Conservation (phyloP, 2,797 vertebrate species). For the Cossypha caffra region DNA sequence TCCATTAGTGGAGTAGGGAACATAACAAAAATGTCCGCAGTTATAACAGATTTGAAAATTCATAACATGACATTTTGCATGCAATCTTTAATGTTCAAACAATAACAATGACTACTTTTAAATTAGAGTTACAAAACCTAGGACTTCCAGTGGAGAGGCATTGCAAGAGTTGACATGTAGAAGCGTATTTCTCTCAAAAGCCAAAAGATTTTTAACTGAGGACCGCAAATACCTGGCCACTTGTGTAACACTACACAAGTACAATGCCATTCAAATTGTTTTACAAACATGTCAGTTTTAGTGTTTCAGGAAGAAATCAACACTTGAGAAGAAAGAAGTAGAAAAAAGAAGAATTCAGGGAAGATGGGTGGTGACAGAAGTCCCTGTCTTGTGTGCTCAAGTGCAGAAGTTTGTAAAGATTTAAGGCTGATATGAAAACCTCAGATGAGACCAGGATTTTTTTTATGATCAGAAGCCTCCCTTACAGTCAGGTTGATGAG, state of each 20-base stretch:
- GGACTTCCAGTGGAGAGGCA: background rate
- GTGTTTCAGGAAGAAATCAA: conserved; percentile 27
- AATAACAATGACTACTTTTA: background rate
- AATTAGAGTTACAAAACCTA: background rate
- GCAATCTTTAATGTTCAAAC: conserved; percentile 34
- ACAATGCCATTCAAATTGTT: background rate
- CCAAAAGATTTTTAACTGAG: background rate
- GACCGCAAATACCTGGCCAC: background rate
- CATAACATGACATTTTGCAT: background rate
- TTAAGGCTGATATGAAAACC: background rate
- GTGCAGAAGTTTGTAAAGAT: background rate
- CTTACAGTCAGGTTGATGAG: background rate
- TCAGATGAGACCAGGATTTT: background rate
- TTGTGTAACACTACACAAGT: background rate
- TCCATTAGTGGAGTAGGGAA: background rate
- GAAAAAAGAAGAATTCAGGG: background rate
- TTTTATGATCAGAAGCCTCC: background rate
- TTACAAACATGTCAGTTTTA: conserved; percentile 8
- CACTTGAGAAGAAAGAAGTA: background rate
- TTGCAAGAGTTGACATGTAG: background rate
- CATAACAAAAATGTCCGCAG: background rate
- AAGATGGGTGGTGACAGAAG: background rate
- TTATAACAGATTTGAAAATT: background rate
- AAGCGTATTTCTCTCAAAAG: background rate
- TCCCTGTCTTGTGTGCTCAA: accelerated